These are phyloP conservation scores for Linnaemya tessellans DNA, from an alignment of 2,888 invertebrate genomes.

Conservation along the genomic window DNA sequence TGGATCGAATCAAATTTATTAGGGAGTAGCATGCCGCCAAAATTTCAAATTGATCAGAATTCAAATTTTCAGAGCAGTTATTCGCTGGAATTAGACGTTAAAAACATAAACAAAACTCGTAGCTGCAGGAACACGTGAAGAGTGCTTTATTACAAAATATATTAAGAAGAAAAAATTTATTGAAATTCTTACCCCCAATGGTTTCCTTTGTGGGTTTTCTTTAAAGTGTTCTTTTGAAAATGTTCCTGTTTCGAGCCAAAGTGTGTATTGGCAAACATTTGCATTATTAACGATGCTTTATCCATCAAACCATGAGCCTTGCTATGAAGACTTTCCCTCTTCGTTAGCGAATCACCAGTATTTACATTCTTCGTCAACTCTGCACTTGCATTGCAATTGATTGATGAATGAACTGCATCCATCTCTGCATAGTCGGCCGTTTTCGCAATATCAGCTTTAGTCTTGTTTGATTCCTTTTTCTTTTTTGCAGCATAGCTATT, in stretches of 20 bases:
- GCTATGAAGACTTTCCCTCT: slow-evolving; percentile 79
- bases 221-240: slow-evolving; percentile 91
- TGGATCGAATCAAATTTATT: too few relatives aligned
- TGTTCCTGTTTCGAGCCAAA: slow-evolving; percentile 91
- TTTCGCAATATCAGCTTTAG: slow-evolving; percentile 44
- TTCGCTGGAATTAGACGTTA: too few relatives aligned
- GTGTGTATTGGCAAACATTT: slow-evolving; percentile 96
- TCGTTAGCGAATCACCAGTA: slow-evolving; percentile 19
- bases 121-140: too few relatives aligned
- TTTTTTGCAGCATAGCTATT: slow-evolving; percentile 83
- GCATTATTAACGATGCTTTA: slow-evolving; percentile 93
- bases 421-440: slow-evolving; percentile 18
- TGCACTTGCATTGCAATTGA: neutral
- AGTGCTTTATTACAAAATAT: too few relatives aligned
- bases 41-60: too few relatives aligned
- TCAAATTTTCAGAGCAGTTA: too few relatives aligned
- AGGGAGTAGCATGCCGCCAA: too few relatives aligned
- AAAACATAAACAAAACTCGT: too few relatives aligned
- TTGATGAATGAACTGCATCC: slow-evolving; percentile 10
- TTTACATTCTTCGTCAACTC: slow-evolving; percentile 64
- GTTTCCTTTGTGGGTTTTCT: slow-evolving; percentile 92
- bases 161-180: too few relatives aligned
- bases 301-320: slow-evolving; percentile 87
- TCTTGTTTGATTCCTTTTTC: slow-evolving; percentile 74
- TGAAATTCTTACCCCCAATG: slow-evolving; percentile 90